Percentiles rank a stretch among this genome's conserved stretches.
Conservation (phyloP, 2,888 invertebrate genomes). For the Cenopis cana region DNA sequence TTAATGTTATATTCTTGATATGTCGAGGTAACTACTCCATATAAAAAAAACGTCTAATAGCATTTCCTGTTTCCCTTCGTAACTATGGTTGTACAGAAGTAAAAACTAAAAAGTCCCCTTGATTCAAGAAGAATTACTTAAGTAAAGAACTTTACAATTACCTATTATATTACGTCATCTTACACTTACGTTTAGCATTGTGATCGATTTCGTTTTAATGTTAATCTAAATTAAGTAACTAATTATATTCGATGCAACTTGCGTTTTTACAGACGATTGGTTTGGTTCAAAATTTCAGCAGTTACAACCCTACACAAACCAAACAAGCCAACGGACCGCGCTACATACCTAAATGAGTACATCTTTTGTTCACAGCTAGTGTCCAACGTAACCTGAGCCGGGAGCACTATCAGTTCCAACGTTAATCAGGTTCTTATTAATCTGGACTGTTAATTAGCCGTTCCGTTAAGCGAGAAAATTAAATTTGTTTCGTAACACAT, state of each 20-base stretch:
- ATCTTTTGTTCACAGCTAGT: constrained; percentile 30
- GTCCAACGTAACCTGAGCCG: constrained; percentile 13
- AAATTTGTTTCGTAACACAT: constrained; percentile 39
- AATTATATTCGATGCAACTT: background rate
- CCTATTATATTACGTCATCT: too few relatives aligned
- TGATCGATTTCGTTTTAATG: too few relatives aligned
- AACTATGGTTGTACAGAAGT: too few relatives aligned
- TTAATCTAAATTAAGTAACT: too few relatives aligned
- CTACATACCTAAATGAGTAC: constrained; percentile 38
- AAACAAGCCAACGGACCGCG: constrained; percentile 21
- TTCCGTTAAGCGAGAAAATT: constrained; percentile 40
- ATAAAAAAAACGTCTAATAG: too few relatives aligned
- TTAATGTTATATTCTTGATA: too few relatives aligned
- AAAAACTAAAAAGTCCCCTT: too few relatives aligned
- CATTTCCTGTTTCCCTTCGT: too few relatives aligned
- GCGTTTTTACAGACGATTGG: background rate
- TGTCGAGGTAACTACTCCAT: too few relatives aligned
- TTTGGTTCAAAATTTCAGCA: background rate
- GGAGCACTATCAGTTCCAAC: background rate
- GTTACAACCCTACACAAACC: constrained; percentile 19
- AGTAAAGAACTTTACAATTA: too few relatives aligned
- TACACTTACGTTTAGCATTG: too few relatives aligned
- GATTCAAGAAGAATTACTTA: too few relatives aligned
- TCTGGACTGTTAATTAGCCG: constrained; percentile 29
- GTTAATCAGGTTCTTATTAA: background rate